phyloP scores from a whole-genome alignment of 2,113 vertebrate genomes.

The Hippocampus zosterae region DNA sequence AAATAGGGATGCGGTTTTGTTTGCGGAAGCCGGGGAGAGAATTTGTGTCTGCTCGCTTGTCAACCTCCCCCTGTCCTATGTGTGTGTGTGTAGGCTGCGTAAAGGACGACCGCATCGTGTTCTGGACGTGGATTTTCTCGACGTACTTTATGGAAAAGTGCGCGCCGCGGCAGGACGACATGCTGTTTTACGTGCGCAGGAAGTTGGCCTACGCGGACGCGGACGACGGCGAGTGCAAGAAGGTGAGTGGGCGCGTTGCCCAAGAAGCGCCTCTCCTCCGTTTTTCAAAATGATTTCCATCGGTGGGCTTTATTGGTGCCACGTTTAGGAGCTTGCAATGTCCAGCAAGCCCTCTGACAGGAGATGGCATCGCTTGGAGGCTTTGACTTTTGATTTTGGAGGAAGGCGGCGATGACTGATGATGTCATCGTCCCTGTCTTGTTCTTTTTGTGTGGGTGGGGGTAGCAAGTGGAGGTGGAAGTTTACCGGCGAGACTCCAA shows the following conservation, averaged over 20 bases:
- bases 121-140: conserved; percentile 99
- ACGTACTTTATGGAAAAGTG: conserved; percentile 97
- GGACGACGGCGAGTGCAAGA: conserved; percentile 76
- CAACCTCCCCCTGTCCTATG: too few species aligned
- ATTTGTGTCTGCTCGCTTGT: neutral
- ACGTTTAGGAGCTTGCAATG: too few species aligned
- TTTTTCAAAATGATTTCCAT: too few species aligned
- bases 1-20: too few species aligned
- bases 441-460: neutral
- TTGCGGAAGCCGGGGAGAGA: too few species aligned
- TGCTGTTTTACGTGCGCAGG: conserved; percentile 95
- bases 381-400: too few species aligned
- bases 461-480: conserved; percentile 88
- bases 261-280: too few species aligned
- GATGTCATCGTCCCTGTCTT: neutral
- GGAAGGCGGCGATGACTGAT: too few species aligned
- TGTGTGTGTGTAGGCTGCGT: conserved; percentile 79
- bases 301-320: too few species aligned
- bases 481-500: conserved; percentile 96
- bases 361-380: too few species aligned
- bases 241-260: conserved; percentile 61
- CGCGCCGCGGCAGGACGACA: conserved; percentile 89
- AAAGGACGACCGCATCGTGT: conserved; percentile 96
- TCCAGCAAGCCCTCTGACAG: too few species aligned
- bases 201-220: conserved; percentile 74